These are phyloP conservation scores for Prionailurus bengalensis DNA, from an alignment of 2,113 vertebrate genomes.

Conservation along the genomic window DNA sequence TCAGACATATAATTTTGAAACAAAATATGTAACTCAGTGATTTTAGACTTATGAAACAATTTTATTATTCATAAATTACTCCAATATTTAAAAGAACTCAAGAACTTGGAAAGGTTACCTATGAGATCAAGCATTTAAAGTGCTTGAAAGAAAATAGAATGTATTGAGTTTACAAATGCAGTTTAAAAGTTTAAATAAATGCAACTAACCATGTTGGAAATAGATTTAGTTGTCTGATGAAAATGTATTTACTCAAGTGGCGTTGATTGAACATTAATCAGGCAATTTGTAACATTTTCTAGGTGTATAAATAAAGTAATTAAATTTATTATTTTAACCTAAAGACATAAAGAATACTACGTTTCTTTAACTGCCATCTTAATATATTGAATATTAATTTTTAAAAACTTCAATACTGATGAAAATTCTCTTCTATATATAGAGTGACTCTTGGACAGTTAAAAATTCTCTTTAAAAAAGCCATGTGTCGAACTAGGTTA, in stretches of 20 bases:
- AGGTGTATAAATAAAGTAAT: not conserved
- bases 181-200: slow-evolving; percentile 24
- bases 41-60: not conserved
- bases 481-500: not conserved
- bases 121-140: slow-evolving; percentile 11
- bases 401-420: not conserved
- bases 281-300: slow-evolving; percentile 24
- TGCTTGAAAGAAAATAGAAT: slow-evolving; percentile 1
- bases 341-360: not conserved
- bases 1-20: not conserved
- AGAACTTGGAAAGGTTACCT: not conserved
- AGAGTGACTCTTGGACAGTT: not conserved
- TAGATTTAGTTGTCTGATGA: not conserved
- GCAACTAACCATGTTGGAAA: not conserved
- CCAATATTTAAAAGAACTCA: not conserved
- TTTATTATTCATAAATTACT: not conserved
- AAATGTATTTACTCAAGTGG: slow-evolving; percentile 20
- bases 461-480: slow-evolving; percentile 11
- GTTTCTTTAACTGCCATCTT: not conserved
- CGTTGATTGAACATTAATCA: not conserved
- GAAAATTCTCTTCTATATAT: not conserved
- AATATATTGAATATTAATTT: slow-evolving; percentile 42
- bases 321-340: slow-evolving; percentile 10
- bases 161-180: not conserved
- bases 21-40: not conserved